These are phyloP conservation scores for Henricia sp. DNA, from an alignment of 53 echinoderm and acorn worm species.

Conservation along the genomic window DNA sequence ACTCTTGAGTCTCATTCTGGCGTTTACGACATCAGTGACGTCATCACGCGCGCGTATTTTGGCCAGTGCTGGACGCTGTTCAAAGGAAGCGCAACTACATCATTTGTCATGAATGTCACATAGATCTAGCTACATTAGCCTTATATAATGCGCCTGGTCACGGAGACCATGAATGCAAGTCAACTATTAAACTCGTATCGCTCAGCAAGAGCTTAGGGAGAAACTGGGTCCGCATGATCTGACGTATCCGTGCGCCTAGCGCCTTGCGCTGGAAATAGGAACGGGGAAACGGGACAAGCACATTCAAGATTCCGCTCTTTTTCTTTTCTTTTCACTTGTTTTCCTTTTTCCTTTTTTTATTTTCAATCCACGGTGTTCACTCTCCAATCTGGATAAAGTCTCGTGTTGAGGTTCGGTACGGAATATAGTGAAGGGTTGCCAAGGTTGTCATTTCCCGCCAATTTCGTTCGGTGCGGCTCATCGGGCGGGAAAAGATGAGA, in stretches of 20 bases:
- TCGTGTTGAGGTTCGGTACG: neutral
- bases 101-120: too few species aligned
- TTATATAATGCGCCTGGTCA: conserved; percentile 49
- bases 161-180: conserved; percentile 9
- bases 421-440: conserved; percentile 51
- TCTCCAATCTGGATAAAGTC: neutral
- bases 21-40: too few species aligned
- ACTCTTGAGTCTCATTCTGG: too few species aligned
- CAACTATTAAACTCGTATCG: conserved; percentile 21
- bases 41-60: too few species aligned
- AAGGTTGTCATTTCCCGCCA: conserved; percentile 64
- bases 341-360: neutral
- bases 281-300: conserved; percentile 27
- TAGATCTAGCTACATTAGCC: neutral
- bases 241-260: conserved; percentile 12
- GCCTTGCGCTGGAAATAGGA: conserved; percentile 14
- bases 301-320: neutral
- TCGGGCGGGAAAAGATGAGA: conserved; percentile 67
- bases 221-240: conserved; percentile 28
- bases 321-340: neutral
- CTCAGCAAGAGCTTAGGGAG: conserved; percentile 31
- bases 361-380: neutral
- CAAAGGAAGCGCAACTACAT: too few species aligned
- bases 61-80: too few species aligned
- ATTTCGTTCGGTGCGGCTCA: conserved; percentile 61